phyloP scores from a whole-genome alignment of 2,888 invertebrate genomes.

The Eilema griseolum region DNA sequence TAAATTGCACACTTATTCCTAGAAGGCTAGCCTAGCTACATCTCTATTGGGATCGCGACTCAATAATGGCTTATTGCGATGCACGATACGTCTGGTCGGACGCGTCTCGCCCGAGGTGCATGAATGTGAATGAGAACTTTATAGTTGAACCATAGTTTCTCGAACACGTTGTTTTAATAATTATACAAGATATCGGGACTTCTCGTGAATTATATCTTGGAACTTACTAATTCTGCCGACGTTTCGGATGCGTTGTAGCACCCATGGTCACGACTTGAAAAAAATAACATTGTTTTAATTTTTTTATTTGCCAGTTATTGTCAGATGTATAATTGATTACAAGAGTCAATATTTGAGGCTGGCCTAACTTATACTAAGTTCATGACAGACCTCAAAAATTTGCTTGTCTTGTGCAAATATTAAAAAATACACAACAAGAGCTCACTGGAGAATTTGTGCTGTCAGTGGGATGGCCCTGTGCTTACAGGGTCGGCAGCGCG shows the following conservation, averaged over 20 bases:
- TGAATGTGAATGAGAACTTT: constrained; percentile 66
- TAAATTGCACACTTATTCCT: constrained; percentile 65
- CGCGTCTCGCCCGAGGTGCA: constrained; percentile 70
- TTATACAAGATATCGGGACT: too few species aligned
- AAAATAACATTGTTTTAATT: neutral
- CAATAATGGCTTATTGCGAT: constrained; percentile 72
- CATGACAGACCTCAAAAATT: neutral
- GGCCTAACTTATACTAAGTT: too few species aligned
- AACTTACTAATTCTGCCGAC: too few species aligned
- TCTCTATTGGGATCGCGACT: constrained; percentile 73
- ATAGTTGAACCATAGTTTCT: constrained; percentile 47
- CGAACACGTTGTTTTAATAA: too few species aligned
- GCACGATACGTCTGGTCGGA: constrained; percentile 67
- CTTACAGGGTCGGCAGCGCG: too few species aligned
- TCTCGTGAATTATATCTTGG: too few species aligned
- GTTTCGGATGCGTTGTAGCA: too few species aligned
- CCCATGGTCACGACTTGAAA: too few species aligned
- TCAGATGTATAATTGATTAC: neutral
- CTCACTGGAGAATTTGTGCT: too few species aligned
- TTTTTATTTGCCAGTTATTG: too few species aligned
- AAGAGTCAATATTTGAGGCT: neutral
- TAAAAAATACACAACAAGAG: too few species aligned
- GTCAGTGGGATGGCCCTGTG: too few species aligned
- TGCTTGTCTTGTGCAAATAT: neutral
- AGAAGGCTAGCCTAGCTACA: constrained; percentile 60